Evolutionary conservation across 2,113 vertebrate species (phyloP), one percentile per base, ranked within the genome.

Genomic region (Gadus chalcogrammus): DNA sequence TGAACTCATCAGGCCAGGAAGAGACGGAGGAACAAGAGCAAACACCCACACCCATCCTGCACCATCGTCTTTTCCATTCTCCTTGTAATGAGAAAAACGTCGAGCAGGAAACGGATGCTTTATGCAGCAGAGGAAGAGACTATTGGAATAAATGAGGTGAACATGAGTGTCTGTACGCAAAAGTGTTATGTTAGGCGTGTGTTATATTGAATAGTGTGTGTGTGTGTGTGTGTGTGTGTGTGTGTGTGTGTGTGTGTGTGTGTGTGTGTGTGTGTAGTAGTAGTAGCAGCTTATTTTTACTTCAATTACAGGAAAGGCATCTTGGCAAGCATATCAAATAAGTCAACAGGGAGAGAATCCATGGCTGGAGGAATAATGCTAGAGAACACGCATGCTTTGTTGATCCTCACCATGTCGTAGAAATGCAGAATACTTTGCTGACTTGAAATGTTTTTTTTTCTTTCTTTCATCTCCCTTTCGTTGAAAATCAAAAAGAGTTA

Each of bases 51-150:
- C 42, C 42, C 42, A 48, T 86, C 87, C 86, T 77, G 4, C 55
- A n/a, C n/a, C 55, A 17, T 13, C 55, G 87, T 78, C 74, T 86
- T 87, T 91, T 90, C 88, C 87, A 91, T 90, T 89, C 82, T 73
- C 83, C 76, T 78, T 79, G 79, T 90, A 91, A 91, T 91, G 88
- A 84, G 89, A 90, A 86, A 87, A 88, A 87, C 78, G 66, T 87
- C 82, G 84, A 90, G 81, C 80, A 88, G 86, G 82, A 91, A 91
- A 90, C 89, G 71, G 82, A 87, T 79, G 85, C 83, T 87, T 82
- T 89, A 81, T 82, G 74, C 78, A 84, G 83, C 76, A 81, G 76
- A 79, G 76, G 82, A 73, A 79, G 78, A 70, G 74, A 80, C 75
- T 86, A 89, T 88, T 74, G 76, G 82, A 72, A 82, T 68, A 79